Evolutionary conservation across 2,888 invertebrate species (phyloP), one percentile per base, ranked within the genome.

Genomic region (Corythucha ciliata): DNA sequence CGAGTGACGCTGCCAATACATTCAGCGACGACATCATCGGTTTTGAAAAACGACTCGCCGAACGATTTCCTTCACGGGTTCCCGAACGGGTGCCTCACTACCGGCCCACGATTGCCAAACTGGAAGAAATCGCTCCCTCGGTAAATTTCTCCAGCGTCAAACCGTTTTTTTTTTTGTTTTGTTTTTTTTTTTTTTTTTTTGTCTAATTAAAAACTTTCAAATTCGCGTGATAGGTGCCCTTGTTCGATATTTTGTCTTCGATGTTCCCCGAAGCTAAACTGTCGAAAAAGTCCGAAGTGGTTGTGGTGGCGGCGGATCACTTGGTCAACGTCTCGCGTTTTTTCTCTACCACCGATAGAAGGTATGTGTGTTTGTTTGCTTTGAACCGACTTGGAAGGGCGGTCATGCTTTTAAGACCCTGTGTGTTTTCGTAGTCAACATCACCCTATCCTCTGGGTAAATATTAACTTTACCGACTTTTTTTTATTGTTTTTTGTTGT

Each of bases 31-130:
- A 74, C 57, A 70, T 75, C 54, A 75, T 73, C 59, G 68, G 68
- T 55, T 76, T 74, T 61, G 76, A 77, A 62, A 72, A 71, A 62
- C 63, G 76, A 24, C 68, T 77, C 8, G 75, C 75, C 1, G 73
- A 74, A 63, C 67, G 73, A 8, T 71, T 70, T 6, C 74, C 74
- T 1, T 60, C 63, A 33, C 45, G 52, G 21, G 36, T 48, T 3
- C 55, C 57, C 22, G 56, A 56, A 26, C 32, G 50, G n/a, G 44
- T 45, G 40, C 52, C 50, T 10, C 50, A 57, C 41, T 53, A 53
- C 25, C 42, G 55, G 18, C 53, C 53, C 6, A 67, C 67, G 14
- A 61, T 74, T n/a, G 66, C 65, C 1, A 70, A 71, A 58, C 60
- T 74, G 10, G 68, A 68, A 57, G 59, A 66, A 12, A 67, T 69